Evolutionary conservation across 2,113 vertebrate genomes (phyloP), one percentile per base, ranked within the genome.

Genomic region (Mustelus asterias): DNA sequence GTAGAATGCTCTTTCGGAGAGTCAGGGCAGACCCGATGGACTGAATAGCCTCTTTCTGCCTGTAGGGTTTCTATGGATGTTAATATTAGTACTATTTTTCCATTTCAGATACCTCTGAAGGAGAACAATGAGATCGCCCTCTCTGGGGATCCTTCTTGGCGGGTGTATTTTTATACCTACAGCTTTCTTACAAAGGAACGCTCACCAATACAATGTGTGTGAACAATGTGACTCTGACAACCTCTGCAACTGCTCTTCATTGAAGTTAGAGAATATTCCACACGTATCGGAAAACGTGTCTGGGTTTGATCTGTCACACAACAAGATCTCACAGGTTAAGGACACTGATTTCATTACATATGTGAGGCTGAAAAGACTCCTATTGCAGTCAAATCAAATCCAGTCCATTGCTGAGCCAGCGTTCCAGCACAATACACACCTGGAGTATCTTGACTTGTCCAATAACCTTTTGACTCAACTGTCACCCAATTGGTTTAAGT

Each of bases 401-500:
- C 70, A 72, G 41, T 96, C 48, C 0, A 98, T 98, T 96, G 97
- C 97, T 0, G 48, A 97, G 22, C 96, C 97, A 0, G 97, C 98
- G 0, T 98, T 99, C 96, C 0, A 0, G 7, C 96, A 96, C 0
- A 97, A 98, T 86, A 22, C 1, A 69, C 97, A 96, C 29, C 97
- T 99, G 11, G 97, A 98, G 96, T 96, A 96, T 88, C 96, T 99
- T 96, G 97, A 99, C 95, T 97, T 99, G 96, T 98, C 98, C 0
- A 78, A 96, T 13, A 99, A 99, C 96, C 96, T 41, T 0, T 96
- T 99, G 96, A 18, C 96, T 54, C 94, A 54, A 3, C 96, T 99
- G 96, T 98, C 96, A 13, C 69, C 97, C 2, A 93, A 7, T 22
- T 99, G 98, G 98, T 99, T 98, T 97, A 93, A n/a, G 63, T 95